Evolutionary conservation across 2,888 invertebrate genomes (phyloP).

Genomic region (Folsomia manolachei): DNA sequence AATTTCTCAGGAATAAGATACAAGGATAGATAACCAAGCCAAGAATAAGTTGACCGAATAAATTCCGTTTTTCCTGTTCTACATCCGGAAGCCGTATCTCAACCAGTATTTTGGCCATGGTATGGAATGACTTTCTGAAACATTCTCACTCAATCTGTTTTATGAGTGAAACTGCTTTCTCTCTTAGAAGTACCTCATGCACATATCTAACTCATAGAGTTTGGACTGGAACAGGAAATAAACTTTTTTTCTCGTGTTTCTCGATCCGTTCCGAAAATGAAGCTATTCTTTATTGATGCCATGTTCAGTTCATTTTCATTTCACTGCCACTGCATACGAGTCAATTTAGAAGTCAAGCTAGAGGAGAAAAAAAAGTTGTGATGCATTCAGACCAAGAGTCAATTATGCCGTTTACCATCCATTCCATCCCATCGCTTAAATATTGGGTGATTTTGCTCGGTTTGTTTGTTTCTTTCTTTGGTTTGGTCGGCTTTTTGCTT

Average conservation of each 20-base stretch:
- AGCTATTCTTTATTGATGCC: background rate
- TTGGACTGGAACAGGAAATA: background rate
- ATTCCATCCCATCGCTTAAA: background rate
- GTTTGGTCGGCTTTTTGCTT: background rate
- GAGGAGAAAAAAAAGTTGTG: background rate
- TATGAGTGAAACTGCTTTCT: background rate
- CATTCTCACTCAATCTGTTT: background rate
- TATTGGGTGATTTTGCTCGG: background rate
- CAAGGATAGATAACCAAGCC: background rate
- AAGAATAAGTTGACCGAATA: background rate
- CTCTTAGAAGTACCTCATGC: too few species aligned
- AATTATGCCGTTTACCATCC: background rate
- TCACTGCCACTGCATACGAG: too few species aligned
- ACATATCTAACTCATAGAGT: background rate
- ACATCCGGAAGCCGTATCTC: background rate
- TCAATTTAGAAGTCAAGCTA: background rate
- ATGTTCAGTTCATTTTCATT: background rate
- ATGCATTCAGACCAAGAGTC: background rate
- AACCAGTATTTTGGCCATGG: background rate
- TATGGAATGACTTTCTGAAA: background rate
- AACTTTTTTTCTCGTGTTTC: background rate
- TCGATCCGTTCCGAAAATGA: background rate
- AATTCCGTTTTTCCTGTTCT: background rate
- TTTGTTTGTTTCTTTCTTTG: background rate
- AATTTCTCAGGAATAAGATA: background rate